phyloP scores from a whole-genome alignment of 2,888 invertebrate species.

The Melipona bicolor region DNA sequence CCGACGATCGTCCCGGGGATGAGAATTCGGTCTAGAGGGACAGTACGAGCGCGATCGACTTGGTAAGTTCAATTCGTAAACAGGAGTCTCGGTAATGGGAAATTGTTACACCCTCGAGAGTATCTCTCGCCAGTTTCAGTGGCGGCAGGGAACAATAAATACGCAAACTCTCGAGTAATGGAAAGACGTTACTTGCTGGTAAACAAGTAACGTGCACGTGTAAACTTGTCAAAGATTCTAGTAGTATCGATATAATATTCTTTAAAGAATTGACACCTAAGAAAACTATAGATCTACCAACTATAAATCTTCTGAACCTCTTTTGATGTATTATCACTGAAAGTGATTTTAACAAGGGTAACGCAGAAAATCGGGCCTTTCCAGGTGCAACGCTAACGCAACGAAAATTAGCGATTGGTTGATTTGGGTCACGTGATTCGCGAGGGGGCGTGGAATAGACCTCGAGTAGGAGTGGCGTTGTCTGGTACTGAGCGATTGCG shows the following conservation, averaged over 20 bases:
- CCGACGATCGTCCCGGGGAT: slow-evolving; percentile 21
- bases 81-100: slow-evolving; percentile 81
- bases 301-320: too few species aligned
- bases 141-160: slow-evolving; percentile 43
- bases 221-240: background rate
- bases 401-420: too few species aligned
- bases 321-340: too few species aligned
- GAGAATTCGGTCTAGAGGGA: slow-evolving; percentile 9
- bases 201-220: too few species aligned
- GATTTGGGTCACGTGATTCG: too few species aligned
- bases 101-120: slow-evolving; percentile 77
- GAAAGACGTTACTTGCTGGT: slow-evolving; percentile 18
- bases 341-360: too few species aligned
- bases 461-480: too few species aligned
- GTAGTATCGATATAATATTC: background rate
- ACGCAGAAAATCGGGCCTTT: too few species aligned
- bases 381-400: too few species aligned
- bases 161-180: slow-evolving; percentile 45
- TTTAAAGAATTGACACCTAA: background rate
- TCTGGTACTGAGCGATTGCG: too few species aligned
- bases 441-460: too few species aligned
- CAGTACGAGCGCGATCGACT: slow-evolving; percentile 65
- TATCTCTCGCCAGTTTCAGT: slow-evolving; percentile 48
- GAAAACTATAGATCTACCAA: too few species aligned
- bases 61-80: slow-evolving; percentile 81